Evolutionary conservation across 2,888 invertebrate species (phyloP), one percentile per base, ranked within the genome.

Genomic region (Oeneis ivallda): DNA sequence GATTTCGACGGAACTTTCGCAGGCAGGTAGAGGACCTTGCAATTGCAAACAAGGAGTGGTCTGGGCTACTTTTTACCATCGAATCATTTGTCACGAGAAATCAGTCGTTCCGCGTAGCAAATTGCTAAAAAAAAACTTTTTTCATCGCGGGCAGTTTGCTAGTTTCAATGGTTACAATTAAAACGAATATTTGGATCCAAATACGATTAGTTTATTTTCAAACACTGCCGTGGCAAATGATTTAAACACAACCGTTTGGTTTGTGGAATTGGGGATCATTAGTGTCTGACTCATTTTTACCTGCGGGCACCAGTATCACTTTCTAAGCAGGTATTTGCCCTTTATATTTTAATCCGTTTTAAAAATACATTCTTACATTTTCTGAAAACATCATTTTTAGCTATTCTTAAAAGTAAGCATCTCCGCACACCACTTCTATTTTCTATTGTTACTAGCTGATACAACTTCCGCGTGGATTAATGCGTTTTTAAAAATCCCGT

Each of bases 261-360:
- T 41, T 41, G 17, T 56, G 39, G 39, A 56, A 56, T 72, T 72
- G 70, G 69, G 65, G 65, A 62, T 62, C 64, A 62, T 15, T 58
- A 67, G 32, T 39, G 54, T 53, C 45, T 72, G 72, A 71, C 63
- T 71, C 71, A 71, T 68, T 65, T 67, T 65, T 72, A 71, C 72
- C 72, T 72, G 72, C 68, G 61, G 19, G 41, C 65, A 58, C 62
- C 56, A 64, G 45, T 32, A 15, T 62, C n/a, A 50, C 19, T 45
- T 59, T 57, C 58, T 10, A 43, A 15, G 15, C 32, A 45, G 45
- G 15, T 45, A 58, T 26, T 26, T 26, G 26, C 5, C 26, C 9
- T 45, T 45, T 47, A 47, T 58, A 58, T 15, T 45, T 56, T 47
- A 58, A 47, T 47, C 45, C n/a, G 26, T 43, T 9, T n/a, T 17